Evolutionary conservation across 2,113 vertebrate species (phyloP), one percentile per base, ranked within the genome.

Genomic region (Dissostichus mawsoni): DNA sequence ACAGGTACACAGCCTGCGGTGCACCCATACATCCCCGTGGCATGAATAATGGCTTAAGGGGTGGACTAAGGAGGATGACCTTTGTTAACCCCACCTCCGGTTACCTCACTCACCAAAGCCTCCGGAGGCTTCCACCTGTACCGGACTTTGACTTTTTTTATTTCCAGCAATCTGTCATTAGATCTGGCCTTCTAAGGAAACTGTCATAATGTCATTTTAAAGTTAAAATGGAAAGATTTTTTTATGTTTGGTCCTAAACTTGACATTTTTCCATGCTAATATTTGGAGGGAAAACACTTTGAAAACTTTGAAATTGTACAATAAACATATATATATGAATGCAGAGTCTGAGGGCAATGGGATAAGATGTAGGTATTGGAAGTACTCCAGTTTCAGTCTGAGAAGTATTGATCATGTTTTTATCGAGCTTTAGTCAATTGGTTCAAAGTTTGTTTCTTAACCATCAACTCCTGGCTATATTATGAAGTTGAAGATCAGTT

Each of bases 31-130:
- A 74, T 64, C 73, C 68, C 52, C 50, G 13, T 68, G 45, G 65
- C 84, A 84, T 91, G 83, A 91, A 89, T 92, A 86, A 89, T 87
- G 67, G 16, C 76, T 90, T 72, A 81, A 59, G 65, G 16, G 29
- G 52, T 76, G 78, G 84, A 74, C 75, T 81, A 70, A 81, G 74
- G 55, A 57, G 59, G 51, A 25, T 78, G 58, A 18, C 10, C 33
- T 66, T 47, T 45, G 45, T 70, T 65, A 52, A 47, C 74, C 64
- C 23, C 8, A 17, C 5, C 65, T 63, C 20, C 9, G 8, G 17
- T 52, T 62, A 36, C 3, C 13, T 64, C 10, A 53, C 29, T 76
- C 36, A 72, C 1, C 45, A 23, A 74, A 84, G 23, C 53, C 51
- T 76, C 13, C 41, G 56, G 44, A 51, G 4, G 47, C 10, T 55